Evolutionary conservation across 1,140 invertebrate genomes (phyloP).

Genomic region (Whitmania pigra): DNA sequence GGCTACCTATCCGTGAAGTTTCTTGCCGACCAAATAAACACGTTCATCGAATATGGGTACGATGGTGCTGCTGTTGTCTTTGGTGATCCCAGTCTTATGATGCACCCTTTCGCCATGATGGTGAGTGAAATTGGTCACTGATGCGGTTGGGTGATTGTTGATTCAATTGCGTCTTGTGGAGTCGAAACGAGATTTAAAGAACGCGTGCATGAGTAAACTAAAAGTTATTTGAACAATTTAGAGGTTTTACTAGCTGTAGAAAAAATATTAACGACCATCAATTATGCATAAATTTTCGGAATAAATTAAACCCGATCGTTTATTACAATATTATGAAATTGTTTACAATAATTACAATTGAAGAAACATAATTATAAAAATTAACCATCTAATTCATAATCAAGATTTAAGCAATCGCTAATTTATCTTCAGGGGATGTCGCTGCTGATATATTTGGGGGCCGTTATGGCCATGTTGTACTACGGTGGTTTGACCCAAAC

Average conservation of each 20-base stretch:
- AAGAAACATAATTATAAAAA: no score
- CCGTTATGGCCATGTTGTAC: conserved; percentile 24
- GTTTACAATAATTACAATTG: no score
- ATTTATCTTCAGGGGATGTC: conserved; percentile 12
- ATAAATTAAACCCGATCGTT: no score
- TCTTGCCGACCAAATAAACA: conserved; percentile 12
- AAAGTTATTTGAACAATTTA: no score
- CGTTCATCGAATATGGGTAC: conserved; percentile 15
- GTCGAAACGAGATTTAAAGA: not conserved
- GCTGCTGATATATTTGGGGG: conserved; percentile 20
- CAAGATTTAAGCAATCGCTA: no score
- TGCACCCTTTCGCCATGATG: conserved; percentile 21
- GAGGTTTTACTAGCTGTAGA: no score
- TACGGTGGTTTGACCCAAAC: conserved; percentile 23
- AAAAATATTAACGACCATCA: no score
- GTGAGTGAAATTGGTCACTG: not conserved
- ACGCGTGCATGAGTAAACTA: not conserved
- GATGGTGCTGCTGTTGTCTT: conserved; percentile 18
- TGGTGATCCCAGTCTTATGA: conserved; percentile 12
- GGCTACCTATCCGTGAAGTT: conserved; percentile 50
- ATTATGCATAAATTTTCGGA: no score
- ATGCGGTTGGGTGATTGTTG: no score
- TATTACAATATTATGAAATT: no score
- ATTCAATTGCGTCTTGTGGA: not conserved
- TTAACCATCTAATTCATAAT: no score